Percentiles rank a stretch among this genome's conserved stretches.
phyloP scores from a whole-genome alignment of 2,797 vertebrate species.

The Sylvia borin region DNA sequence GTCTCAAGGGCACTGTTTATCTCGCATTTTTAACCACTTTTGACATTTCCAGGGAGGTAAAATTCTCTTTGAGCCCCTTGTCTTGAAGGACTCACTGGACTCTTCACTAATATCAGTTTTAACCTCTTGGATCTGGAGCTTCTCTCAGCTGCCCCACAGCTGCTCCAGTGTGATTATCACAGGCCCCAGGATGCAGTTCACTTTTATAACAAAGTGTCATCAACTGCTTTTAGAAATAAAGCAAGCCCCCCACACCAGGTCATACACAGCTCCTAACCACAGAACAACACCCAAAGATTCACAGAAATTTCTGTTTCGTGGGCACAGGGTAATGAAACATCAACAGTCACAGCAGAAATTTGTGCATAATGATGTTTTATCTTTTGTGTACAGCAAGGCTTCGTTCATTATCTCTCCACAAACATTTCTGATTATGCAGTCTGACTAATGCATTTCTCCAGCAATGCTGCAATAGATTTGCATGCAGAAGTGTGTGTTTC shows the following conservation, averaged over 20 bases:
- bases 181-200: fast-evolving
- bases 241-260: no score
- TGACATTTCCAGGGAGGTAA: neutral
- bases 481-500: neutral
- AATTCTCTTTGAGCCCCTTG: neutral
- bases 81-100: neutral
- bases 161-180: neutral
- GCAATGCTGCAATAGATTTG: neutral
- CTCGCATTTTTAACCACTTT: neutral
- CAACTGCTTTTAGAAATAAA: neutral
- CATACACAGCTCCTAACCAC: neutral
- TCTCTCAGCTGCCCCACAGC: neutral
- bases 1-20: neutral
- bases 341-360: neutral
- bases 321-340: neutral
- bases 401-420: neutral
- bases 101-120: neutral
- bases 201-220: neutral
- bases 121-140: neutral
- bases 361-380: neutral
- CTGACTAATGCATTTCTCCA: neutral
- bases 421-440: neutral
- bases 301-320: neutral
- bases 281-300: neutral
- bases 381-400: neutral